Evolutionary conservation across 2,888 invertebrate genomes (phyloP).

Genomic region (Lottia scabra): DNA sequence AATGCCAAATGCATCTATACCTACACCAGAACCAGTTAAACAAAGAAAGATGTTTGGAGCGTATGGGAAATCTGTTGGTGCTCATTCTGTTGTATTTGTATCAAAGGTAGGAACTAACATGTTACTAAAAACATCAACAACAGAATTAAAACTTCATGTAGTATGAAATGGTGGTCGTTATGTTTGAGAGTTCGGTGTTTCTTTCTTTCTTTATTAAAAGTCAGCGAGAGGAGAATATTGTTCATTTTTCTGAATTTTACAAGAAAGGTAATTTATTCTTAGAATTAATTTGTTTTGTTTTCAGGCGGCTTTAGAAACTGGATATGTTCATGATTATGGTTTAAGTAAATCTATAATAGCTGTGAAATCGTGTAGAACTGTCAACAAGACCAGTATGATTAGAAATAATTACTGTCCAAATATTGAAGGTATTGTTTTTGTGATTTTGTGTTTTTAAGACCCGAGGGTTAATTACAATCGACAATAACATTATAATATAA

Average conservation of each 20-base stretch:
- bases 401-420: slow-evolving; percentile 55
- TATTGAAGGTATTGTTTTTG: slow-evolving; percentile 46
- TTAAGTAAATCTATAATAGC: slow-evolving; percentile 46
- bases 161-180: too few relatives aligned
- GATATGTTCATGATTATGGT: slow-evolving; percentile 42
- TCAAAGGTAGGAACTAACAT: slow-evolving; percentile 49
- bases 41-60: slow-evolving; percentile 65
- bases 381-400: slow-evolving; percentile 58
- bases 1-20: slow-evolving; percentile 66
- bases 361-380: slow-evolving; percentile 46
- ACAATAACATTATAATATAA: too few relatives aligned
- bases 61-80: slow-evolving; percentile 57
- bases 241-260: too few relatives aligned
- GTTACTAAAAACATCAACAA: too few relatives aligned
- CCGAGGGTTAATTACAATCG: too few relatives aligned
- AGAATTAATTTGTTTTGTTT: slow-evolving; percentile 9
- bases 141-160: too few relatives aligned
- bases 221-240: too few relatives aligned
- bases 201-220: too few relatives aligned
- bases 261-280: too few relatives aligned
- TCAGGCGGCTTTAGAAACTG: slow-evolving; percentile 41
- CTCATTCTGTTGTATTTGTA: slow-evolving; percentile 61
- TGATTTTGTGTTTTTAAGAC: too few relatives aligned
- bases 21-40: slow-evolving; percentile 64
- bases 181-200: too few relatives aligned